Percentiles rank a stretch among this genome's conserved stretches.
These are phyloP conservation scores for Diuraphis noxia DNA, from an alignment of 1,140 invertebrate species.

Conservation along the genomic window DNA sequence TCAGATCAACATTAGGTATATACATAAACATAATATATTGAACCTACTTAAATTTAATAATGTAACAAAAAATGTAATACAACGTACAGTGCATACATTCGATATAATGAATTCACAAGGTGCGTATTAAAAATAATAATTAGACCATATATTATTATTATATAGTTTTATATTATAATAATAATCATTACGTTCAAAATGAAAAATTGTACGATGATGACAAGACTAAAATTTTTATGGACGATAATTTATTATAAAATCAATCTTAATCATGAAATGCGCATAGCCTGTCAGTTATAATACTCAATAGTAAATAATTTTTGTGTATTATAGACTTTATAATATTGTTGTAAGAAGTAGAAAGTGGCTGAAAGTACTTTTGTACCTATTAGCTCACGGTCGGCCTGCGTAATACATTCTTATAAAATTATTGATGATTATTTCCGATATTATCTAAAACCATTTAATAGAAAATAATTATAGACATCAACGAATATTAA, in stretches of 20 bases:
- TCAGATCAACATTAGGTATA: neutral
- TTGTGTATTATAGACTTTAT: neutral
- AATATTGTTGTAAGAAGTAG: neutral
- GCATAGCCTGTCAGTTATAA: neutral
- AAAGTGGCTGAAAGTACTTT: neutral
- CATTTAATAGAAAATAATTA: neutral
- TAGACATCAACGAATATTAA: neutral
- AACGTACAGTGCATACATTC: neutral
- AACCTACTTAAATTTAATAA: neutral
- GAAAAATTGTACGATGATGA: neutral
- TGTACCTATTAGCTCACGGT: neutral
- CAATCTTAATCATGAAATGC: neutral
- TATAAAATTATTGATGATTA: neutral
- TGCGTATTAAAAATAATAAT: neutral
- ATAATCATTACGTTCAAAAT: neutral
- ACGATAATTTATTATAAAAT: neutral
- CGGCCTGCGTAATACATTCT: neutral
- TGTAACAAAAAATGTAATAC: neutral
- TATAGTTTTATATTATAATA: neutral
- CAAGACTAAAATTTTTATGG: neutral
- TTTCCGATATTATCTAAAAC: neutral
- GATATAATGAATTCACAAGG: neutral
- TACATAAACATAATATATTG: neutral
- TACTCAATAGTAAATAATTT: neutral
- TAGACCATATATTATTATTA: neutral